Conservation (phyloP, 2,797 vertebrate genomes). For the Euphonia xanthogaster region DNA sequence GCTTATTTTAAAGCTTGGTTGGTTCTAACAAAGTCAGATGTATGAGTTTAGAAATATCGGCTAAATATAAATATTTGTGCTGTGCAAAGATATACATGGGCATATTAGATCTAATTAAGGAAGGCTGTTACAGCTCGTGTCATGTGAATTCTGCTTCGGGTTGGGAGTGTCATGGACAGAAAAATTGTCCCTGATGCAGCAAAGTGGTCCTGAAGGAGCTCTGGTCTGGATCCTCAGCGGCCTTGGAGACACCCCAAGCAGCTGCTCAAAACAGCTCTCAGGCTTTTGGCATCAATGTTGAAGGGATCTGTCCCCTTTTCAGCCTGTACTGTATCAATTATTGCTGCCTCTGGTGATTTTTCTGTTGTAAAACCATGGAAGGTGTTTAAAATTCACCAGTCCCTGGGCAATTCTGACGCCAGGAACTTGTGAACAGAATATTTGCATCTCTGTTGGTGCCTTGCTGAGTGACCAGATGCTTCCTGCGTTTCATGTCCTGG, state of each 20-base stretch:
- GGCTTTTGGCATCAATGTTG: background rate
- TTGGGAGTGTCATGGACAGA: background rate
- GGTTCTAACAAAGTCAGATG: background rate
- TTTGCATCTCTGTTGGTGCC: background rate
- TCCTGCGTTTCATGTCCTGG: background rate
- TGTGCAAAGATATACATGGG: background rate
- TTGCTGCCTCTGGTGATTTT: background rate
- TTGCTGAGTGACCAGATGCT: background rate
- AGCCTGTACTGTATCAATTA: fast-evolving
- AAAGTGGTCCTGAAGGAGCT: background rate
- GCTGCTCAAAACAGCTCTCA: background rate
- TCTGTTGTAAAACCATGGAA: background rate
- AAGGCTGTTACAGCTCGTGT: background rate
- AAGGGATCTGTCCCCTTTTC: background rate
- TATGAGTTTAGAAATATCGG: background rate
- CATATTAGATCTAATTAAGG: background rate
- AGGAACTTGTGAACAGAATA: background rate
- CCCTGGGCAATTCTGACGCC: background rate
- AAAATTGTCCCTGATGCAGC: background rate
- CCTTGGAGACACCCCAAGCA: background rate
- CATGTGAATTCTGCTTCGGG: background rate
- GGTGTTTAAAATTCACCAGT: background rate
- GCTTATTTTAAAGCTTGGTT: background rate
- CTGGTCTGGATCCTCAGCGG: background rate
- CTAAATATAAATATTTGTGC: background rate